These are phyloP conservation scores for Tamias sibiricus DNA, from an alignment of 2,113 vertebrate species.

Conservation along the genomic window DNA sequence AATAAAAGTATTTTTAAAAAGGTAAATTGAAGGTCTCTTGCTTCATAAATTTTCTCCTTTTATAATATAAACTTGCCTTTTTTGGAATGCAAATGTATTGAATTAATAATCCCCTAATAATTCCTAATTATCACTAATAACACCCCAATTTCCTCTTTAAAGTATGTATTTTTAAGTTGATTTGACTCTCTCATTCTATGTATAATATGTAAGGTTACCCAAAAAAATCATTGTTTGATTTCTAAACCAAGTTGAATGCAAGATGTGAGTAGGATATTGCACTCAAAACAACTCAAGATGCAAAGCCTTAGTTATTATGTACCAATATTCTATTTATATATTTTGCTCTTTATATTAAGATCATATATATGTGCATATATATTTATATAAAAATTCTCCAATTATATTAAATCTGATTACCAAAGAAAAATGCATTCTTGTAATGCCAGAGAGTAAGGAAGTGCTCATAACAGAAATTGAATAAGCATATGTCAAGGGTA, in stretches of 20 bases:
- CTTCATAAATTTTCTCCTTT: constrained; percentile 13
- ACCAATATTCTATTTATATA: not conserved
- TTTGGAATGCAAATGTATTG: not conserved
- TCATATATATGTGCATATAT: not conserved
- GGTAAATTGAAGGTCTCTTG: not conserved
- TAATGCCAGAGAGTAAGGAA: not conserved
- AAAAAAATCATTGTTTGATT: not conserved
- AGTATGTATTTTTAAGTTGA: not conserved
- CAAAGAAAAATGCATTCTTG: not conserved
- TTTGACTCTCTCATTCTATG: not conserved
- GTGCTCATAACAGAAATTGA: not conserved
- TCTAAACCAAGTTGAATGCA: constrained; percentile 27
- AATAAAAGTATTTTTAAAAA: not conserved
- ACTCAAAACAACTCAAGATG: constrained; percentile 17
- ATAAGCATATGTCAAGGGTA: not conserved
- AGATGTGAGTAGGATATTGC: not conserved
- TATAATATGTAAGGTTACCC: constrained; percentile 4
- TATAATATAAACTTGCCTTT: not conserved
- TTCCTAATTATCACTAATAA: not conserved
- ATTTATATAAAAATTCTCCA: not conserved
- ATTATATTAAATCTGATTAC: not conserved
- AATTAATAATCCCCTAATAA: not conserved
- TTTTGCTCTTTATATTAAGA: not conserved
- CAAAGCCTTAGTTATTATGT: not conserved
- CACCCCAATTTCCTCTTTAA: not conserved